A percentile compares a stretch with the other conserved stretches of the same genome.
Evolutionary conservation across 1,140 invertebrate genomes (phyloP).

Genomic region (Aphis craccivora): DNA sequence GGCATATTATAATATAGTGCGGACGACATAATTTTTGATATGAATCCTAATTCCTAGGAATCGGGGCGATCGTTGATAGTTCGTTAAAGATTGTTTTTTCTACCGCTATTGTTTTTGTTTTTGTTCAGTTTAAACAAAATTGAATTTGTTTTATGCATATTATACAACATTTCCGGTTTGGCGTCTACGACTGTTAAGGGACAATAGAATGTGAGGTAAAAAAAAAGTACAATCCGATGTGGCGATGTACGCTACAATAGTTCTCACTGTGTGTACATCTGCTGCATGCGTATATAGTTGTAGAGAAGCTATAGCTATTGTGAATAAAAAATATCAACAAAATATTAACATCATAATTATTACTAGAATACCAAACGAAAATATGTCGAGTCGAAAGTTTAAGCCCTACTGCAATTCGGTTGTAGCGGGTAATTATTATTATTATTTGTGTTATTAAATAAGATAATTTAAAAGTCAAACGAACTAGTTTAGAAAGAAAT

Average conservation of each 20-base stretch:
- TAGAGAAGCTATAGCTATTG: accelerated
- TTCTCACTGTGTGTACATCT: no score
- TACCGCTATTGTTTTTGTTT: no score
- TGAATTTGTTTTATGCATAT: neutral
- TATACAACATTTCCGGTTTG: neutral
- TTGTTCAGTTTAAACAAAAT: neutral
- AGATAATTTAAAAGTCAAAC: neutral
- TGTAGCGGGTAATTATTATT: no score
- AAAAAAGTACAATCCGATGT: neutral
- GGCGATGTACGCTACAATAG: no score
- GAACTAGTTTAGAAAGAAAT: neutral
- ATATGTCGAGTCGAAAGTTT: neutral
- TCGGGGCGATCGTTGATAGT: neutral
- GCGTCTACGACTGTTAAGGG: neutral
- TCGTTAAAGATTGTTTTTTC: neutral
- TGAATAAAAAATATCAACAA: neutral
- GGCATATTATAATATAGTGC: neutral
- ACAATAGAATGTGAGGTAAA: neutral
- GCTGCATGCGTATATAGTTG: neutral
- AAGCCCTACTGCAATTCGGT: no score
- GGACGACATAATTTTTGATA: neutral
- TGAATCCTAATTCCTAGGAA: neutral
- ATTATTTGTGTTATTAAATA: neutral
- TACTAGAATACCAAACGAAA: no score
- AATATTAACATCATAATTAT: neutral